These are phyloP conservation scores for Neotoxoptera formosana DNA, from an alignment of 1,140 invertebrate species.

Conservation along the genomic window DNA sequence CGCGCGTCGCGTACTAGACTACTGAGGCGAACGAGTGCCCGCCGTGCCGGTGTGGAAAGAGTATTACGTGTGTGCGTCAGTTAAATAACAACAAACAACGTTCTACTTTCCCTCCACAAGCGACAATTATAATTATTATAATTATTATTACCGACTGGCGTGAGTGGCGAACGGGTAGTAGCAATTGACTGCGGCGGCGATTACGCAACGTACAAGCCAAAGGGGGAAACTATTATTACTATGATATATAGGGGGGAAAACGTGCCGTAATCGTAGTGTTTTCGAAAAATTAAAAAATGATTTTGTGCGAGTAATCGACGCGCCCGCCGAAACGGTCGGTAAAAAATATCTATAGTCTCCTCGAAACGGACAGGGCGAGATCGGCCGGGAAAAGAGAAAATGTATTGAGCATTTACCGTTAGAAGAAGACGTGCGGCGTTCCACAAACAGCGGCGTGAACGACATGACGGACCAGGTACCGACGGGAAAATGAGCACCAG, in stretches of 20 bases:
- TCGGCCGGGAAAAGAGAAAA: background rate
- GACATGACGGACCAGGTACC: background rate
- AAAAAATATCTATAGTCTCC: no score
- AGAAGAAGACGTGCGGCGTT: background rate
- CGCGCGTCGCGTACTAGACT: background rate
- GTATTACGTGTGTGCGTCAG: background rate
- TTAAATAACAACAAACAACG: constrained; percentile 31
- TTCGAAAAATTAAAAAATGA: background rate
- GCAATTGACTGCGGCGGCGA: background rate
- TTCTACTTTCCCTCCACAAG: constrained; percentile 30
- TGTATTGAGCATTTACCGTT: background rate
- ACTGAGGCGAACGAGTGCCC: background rate
- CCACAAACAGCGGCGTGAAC: background rate
- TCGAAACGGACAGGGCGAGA: no score
- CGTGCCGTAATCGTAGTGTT: background rate
- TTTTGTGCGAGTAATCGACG: no score
- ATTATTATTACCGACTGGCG: constrained; percentile 3
- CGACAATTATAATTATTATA: background rate
- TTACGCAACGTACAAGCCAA: background rate
- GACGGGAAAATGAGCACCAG: background rate
- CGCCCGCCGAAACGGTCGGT: no score
- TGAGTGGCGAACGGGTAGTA: background rate
- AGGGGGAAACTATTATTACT: background rate
- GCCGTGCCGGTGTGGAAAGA: background rate
- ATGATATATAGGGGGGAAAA: background rate